Conservation (phyloP, 2,113 vertebrate genomes). For the Nyctereutes procyonoides region DNA sequence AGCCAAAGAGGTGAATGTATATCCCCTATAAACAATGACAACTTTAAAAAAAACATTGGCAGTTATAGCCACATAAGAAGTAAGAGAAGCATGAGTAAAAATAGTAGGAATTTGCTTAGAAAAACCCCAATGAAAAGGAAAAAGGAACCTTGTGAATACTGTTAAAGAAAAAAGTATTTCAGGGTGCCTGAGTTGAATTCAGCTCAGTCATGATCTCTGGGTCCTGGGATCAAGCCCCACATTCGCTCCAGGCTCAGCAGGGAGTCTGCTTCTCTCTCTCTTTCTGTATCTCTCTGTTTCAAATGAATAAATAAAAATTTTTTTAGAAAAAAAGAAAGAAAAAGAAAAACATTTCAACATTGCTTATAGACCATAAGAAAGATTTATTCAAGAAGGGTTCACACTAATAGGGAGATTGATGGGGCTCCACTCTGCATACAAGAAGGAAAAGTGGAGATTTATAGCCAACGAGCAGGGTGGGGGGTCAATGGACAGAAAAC, state of each 20-base stretch:
- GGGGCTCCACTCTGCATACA: neutral
- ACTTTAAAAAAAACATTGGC: neutral
- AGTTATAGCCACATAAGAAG: neutral
- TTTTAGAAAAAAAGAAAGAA: neutral
- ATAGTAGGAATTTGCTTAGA: neutral
- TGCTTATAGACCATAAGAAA: neutral
- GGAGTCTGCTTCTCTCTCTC: too few species aligned
- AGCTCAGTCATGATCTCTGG: too few species aligned
- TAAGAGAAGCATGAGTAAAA: neutral
- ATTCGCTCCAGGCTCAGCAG: too few species aligned
- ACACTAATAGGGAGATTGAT: neutral
- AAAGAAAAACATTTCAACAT: neutral
- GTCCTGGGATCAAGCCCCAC: too few species aligned
- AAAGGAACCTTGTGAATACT: neutral
- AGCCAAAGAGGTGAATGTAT: neutral
- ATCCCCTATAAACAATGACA: neutral
- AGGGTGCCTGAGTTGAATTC: too few species aligned
- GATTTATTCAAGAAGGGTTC: neutral
- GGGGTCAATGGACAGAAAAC: neutral
- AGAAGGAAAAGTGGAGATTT: neutral
- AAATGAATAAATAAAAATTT: too few species aligned
- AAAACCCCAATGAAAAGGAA: neutral
- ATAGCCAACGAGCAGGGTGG: neutral
- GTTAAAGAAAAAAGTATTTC: neutral
- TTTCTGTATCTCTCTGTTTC: too few species aligned